Evolutionary conservation across 2,113 vertebrate species (phyloP), one percentile per base, ranked within the genome.

Genomic region (Clarias macrocephalus): DNA sequence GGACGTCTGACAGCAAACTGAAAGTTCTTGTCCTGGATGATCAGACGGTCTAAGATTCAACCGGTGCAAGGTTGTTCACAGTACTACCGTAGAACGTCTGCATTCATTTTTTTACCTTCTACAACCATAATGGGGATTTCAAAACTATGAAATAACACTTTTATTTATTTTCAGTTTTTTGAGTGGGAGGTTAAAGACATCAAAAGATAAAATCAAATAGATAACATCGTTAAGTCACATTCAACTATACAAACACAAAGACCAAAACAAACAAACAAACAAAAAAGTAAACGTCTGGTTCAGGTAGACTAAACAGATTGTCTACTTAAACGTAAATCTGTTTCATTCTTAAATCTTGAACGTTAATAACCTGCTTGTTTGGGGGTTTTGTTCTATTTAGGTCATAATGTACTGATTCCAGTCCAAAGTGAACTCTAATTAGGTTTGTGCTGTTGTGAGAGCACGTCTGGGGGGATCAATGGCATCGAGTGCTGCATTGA

Each of bases 381-480:
- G 5, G 0, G 33, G 30, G 1, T 33, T 28, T 79, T 28, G 59
- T 33, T 56, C 2, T 30, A 59, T 57, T 59, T 18, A 37, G 54
- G 66, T 15, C 42, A 54, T 52, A 66, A 66, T 2, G 15, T 54
- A n/a, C 37, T 54, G 30, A 42, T 56, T 25, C 21, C 77, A 54
- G 66, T 59, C 6, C 23, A 28, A 87, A 70, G 80, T 48, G 48
- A 56, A 30, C 28, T 86, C n/a, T 83, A 90, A 90, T 88, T 87
- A 90, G 52, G 48, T 76, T 59, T 84, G 72, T 86, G 88, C 9
- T 85, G 30, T 52, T 70, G 62, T 48, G 21, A 88, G 68, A 77
- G 80, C 79, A 72, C 28, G 66, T 66, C 54, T 16, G 33, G 42
- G 72, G 30, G 62, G 75, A 89, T 94, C 93, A 84, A 90, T 90